Conservation (phyloP, 1,140 invertebrate species). For the Camponotus pennsylvanicus region DNA sequence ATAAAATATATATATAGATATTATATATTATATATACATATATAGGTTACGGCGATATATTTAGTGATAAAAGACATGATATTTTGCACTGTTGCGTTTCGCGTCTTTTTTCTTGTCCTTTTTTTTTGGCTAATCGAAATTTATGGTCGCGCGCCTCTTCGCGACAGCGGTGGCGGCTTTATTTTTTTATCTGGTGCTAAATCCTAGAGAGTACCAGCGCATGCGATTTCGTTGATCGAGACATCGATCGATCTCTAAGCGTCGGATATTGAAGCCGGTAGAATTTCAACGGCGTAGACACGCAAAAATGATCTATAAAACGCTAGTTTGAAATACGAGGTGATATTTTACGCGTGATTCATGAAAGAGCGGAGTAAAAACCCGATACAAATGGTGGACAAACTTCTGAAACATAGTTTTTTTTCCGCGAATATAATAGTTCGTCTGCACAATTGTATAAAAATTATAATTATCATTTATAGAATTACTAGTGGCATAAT, state of each 20-base stretch:
- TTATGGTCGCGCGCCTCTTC: slow-evolving; percentile 38
- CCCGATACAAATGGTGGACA: slow-evolving; percentile 25
- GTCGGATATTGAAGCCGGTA: slow-evolving; percentile 42
- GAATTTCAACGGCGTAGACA: slow-evolving; percentile 42
- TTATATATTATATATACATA: slow-evolving; percentile 70
- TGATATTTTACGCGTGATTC: slow-evolving; percentile 46
- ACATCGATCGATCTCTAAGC: slow-evolving; percentile 41
- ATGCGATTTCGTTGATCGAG: slow-evolving; percentile 59
- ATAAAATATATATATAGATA: slow-evolving; percentile 72
- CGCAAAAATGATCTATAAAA: slow-evolving; percentile 45
- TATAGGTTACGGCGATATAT: slow-evolving; percentile 65
- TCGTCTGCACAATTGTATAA: neutral
- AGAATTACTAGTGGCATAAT: neutral
- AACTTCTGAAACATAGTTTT: neutral
- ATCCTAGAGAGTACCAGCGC: slow-evolving; percentile 51
- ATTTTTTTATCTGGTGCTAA: slow-evolving; percentile 65
- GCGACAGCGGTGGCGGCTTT: slow-evolving; percentile 37
- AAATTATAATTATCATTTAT: neutral
- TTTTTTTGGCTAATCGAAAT: slow-evolving; percentile 33
- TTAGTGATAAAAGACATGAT: slow-evolving; percentile 66
- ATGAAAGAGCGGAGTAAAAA: slow-evolving; percentile 32
- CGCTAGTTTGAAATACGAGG: slow-evolving; percentile 31
- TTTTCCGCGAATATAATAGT: neutral
- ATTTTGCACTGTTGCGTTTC: slow-evolving; percentile 71
- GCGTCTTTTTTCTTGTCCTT: slow-evolving; percentile 4